A percentile compares a stretch with the other conserved stretches of the same genome.
These are phyloP conservation scores for Thunnus thynnus DNA, from an alignment of 2,113 vertebrate genomes.

Conservation along the genomic window DNA sequence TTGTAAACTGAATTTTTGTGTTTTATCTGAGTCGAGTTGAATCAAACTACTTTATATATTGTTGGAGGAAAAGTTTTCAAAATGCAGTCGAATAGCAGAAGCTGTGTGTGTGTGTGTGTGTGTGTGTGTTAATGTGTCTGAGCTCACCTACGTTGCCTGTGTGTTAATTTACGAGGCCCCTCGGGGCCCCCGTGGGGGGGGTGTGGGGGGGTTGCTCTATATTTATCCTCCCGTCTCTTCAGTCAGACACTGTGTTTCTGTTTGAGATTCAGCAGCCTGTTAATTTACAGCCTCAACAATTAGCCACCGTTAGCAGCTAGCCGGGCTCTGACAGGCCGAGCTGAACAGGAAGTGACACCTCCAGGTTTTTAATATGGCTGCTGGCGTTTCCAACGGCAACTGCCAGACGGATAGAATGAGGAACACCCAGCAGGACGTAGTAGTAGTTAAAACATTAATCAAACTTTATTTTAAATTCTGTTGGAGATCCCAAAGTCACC, in stretches of 20 bases:
- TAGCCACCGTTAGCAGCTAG: conserved; percentile 26
- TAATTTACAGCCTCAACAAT: conserved; percentile 63
- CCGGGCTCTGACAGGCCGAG: not conserved
- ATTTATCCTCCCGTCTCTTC: conserved; percentile 72
- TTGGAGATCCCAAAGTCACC: too few relatives aligned
- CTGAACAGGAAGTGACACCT: conserved; percentile 4
- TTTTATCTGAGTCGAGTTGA: too few relatives aligned
- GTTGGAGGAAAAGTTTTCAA: too few relatives aligned
- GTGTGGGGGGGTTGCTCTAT: conserved; percentile 13
- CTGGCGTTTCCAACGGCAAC: not conserved
- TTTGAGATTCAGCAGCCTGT: conserved; percentile 83
- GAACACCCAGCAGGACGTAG: not conserved
- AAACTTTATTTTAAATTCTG: too few relatives aligned
- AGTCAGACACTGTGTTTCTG: conserved; percentile 8
- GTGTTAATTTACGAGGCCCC: conserved; percentile 36
- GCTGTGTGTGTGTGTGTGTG: not conserved
- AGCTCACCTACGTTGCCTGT: not conserved
- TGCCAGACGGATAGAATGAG: not conserved
- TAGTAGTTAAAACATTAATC: too few relatives aligned
- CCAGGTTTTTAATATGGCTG: not conserved
- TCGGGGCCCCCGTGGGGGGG: conserved; percentile 76
- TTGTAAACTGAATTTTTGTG: too few relatives aligned
- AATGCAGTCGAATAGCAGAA: too few relatives aligned
- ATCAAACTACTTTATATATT: too few relatives aligned
- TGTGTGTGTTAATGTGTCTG: not conserved